phyloP scores from a whole-genome alignment of 2,797 vertebrate genomes.

The Pseudotriccus pelzelni region DNA sequence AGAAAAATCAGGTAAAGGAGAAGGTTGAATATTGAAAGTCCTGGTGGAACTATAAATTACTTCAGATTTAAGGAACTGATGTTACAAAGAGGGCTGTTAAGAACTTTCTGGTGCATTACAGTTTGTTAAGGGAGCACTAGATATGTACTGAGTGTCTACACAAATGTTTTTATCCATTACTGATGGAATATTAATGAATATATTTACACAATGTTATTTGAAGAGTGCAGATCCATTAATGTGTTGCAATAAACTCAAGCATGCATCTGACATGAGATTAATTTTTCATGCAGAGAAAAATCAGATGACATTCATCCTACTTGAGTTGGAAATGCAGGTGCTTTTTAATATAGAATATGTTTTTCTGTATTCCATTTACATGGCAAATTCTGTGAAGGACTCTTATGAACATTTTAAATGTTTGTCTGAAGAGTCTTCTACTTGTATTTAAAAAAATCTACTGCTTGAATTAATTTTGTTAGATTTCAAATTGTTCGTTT shows the following conservation, averaged over 20 bases:
- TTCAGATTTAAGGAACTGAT: neutral
- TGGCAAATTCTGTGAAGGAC: neutral
- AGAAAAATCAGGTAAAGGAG: neutral
- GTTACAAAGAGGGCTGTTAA: neutral
- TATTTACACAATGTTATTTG: neutral
- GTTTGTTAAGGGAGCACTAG: neutral
- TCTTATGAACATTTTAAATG: neutral
- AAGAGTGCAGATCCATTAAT: constrained; percentile 14
- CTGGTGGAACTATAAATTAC: neutral
- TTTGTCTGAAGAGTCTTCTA: neutral
- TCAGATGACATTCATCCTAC: neutral
- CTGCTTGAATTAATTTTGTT: neutral
- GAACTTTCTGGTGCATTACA: neutral
- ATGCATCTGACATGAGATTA: neutral
- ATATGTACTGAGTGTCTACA: neutral
- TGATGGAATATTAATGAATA: constrained; percentile 43
- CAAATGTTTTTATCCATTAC: neutral
- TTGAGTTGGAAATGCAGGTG: neutral
- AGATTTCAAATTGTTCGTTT: neutral
- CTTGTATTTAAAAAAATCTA: neutral
- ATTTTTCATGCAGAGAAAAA: constrained; percentile 37
- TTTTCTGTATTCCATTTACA: neutral
- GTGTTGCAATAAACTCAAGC: constrained; percentile 8
- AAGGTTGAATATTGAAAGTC: neutral
- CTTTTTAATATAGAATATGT: neutral